Evolutionary conservation across 1,140 invertebrate species (phyloP).

Genomic region (Oncopodura yosiiana): DNA sequence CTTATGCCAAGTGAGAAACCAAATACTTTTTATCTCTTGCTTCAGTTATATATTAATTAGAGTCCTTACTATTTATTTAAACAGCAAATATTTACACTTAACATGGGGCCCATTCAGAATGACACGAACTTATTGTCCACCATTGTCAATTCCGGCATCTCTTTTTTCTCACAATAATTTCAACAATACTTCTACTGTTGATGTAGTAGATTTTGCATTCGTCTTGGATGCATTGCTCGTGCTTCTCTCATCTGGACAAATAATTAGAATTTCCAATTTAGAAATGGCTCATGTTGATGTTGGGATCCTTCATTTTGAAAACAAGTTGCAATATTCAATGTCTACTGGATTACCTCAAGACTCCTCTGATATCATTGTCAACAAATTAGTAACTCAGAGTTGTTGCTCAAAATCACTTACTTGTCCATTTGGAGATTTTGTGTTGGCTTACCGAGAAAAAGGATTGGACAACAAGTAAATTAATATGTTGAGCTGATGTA

Average conservation of each 20-base stretch:
- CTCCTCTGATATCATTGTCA: neutral
- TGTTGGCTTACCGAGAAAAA: conserved; percentile 18
- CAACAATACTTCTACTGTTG: no score
- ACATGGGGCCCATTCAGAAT: conserved; percentile 23
- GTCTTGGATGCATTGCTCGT: conserved; percentile 22
- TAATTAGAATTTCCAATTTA: conserved; percentile 18
- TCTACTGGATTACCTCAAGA: conserved; percentile 11
- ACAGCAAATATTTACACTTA: conserved; percentile 27
- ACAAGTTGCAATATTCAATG: conserved; percentile 8
- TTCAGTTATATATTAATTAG: neutral
- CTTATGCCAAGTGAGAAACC: conserved; percentile 23
- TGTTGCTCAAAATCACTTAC: conserved; percentile 12
- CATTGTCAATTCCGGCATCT: conserved; percentile 10
- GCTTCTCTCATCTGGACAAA: neutral
- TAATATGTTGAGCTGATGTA: neutral
- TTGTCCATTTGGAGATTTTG: conserved; percentile 19
- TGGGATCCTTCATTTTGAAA: neutral
- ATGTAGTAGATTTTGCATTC: conserved; percentile 20
- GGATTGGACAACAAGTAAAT: neutral
- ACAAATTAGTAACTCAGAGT: conserved; percentile 17
- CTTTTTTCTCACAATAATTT: neutral
- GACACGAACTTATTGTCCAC: conserved; percentile 16
- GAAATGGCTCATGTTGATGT: conserved; percentile 12
- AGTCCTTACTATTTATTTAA: neutral
- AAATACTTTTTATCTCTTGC: neutral